Evolutionary conservation across 2,113 vertebrate species (phyloP).

Genomic region (Helogale parvula): DNA sequence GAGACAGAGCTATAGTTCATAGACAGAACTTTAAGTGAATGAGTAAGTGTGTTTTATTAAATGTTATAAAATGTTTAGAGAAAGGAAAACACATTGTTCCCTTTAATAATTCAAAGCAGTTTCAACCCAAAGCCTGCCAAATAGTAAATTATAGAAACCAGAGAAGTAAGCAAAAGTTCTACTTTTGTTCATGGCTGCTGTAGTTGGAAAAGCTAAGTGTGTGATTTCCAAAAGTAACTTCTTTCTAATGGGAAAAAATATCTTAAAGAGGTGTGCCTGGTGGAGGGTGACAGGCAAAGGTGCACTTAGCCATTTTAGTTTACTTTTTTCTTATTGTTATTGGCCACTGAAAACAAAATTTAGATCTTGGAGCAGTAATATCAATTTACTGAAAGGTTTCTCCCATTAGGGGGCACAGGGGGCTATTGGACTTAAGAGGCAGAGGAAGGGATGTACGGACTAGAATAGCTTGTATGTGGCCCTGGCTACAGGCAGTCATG

Average conservation of each 20-base stretch:
- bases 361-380: neutral
- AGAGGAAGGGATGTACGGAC: neutral
- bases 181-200: neutral
- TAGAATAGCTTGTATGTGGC: neutral
- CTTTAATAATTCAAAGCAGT: constrained; percentile 69
- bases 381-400: neutral
- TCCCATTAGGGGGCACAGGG: neutral
- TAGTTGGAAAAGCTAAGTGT: neutral
- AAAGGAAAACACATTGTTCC: constrained; percentile 52
- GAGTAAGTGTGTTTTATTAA: constrained; percentile 55
- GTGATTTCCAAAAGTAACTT: neutral
- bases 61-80: constrained; percentile 48
- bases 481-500: neutral
- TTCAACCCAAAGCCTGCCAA: constrained; percentile 26
- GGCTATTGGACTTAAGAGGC: neutral
- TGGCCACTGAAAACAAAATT: neutral
- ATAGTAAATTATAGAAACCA: constrained; percentile 58
- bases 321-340: neutral
- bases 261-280: neutral
- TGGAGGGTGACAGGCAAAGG: neutral
- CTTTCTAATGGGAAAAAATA: neutral
- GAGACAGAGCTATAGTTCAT: neutral
- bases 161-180: constrained; percentile 4
- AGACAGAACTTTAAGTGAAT: constrained; percentile 26
- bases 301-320: neutral